A percentile compares a stretch with the other conserved stretches of the same genome.
phyloP scores from a whole-genome alignment of 2,113 vertebrate species.

The Otolemur garnettii region DNA sequence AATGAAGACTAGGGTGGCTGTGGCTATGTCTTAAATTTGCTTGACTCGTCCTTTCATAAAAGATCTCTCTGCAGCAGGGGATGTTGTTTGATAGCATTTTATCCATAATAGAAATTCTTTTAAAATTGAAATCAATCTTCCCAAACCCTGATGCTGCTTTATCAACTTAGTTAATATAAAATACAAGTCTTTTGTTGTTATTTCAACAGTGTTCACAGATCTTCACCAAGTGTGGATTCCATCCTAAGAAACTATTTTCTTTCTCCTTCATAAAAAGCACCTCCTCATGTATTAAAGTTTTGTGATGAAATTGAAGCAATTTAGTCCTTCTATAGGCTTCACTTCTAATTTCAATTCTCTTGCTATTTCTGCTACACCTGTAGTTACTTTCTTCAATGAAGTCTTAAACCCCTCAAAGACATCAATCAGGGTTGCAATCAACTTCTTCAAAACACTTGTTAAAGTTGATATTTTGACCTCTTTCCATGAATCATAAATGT shows the following conservation, averaged over 20 bases:
- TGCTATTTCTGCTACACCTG: neutral
- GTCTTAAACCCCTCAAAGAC: neutral
- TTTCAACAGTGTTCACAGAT: neutral
- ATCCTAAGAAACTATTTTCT: neutral
- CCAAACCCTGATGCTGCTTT: neutral
- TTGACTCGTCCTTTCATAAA: neutral
- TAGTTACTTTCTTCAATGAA: neutral
- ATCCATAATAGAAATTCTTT: neutral
- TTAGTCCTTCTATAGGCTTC: neutral
- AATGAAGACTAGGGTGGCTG: neutral
- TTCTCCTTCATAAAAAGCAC: neutral
- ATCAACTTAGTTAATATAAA: neutral
- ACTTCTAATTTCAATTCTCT: neutral
- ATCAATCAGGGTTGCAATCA: neutral
- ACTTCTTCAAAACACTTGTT: neutral
- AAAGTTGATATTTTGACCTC: neutral
- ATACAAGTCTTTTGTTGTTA: neutral
- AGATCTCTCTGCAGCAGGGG: neutral
- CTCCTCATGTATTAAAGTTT: neutral
- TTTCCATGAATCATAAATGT: neutral
- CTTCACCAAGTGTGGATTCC: neutral
- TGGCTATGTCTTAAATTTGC: neutral
- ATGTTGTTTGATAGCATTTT: neutral
- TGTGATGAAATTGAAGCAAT: neutral
- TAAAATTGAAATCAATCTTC: neutral